Base-by-base conservation (phyloP, 23 tunicate species). In the Trididemnum clinides region DNA sequence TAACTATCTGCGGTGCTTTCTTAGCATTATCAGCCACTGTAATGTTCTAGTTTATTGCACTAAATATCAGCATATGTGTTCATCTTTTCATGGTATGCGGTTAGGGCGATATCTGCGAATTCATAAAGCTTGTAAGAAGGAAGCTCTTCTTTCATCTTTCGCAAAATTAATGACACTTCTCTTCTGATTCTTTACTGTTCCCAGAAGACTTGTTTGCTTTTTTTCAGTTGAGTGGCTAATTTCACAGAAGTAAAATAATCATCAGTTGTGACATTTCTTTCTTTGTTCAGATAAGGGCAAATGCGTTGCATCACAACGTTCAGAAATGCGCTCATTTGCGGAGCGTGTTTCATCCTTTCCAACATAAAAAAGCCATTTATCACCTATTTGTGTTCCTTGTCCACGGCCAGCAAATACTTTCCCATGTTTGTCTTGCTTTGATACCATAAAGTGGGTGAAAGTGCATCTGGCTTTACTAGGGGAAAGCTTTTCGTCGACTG, bases 391-490 rank as follows among this genome's bases (percentile, higher is more conserved):
- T 57, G 36, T 18, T 74, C 80, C 57, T 74, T 74, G 29, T 74
- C 80, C 23, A 74, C 80, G 15, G 80, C 80, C 38, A 74, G 38
- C 80, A 57, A 74, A 74, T 74, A 38, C 28, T 39, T 74, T 74
- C 58, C 80, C 80, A 74, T 3, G 38, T 22, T 74, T 74, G 80
- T 74, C 29, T 39, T 57, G 80, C 80, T 74, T 74, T 38, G 80
- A 74, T 19, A 57, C 80, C 80, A 74, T 74, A 29, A 35, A 74
- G 6, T 74, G 57, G 36, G 80, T 74, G 29, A 74, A 74, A 12
- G 29, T 57, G n/a, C n/a, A n/a, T n/a, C n/a, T n/a, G n/a, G n/a
- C n/a, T n/a, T 74, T 74, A 31, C 80, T 74, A 37, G 57, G 80
- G 23, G 38, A 74, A 38, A 74, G 80, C 57, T 74, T 22, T 57